Conservation (phyloP, 2,113 vertebrate genomes). For the Conger conger region DNA sequence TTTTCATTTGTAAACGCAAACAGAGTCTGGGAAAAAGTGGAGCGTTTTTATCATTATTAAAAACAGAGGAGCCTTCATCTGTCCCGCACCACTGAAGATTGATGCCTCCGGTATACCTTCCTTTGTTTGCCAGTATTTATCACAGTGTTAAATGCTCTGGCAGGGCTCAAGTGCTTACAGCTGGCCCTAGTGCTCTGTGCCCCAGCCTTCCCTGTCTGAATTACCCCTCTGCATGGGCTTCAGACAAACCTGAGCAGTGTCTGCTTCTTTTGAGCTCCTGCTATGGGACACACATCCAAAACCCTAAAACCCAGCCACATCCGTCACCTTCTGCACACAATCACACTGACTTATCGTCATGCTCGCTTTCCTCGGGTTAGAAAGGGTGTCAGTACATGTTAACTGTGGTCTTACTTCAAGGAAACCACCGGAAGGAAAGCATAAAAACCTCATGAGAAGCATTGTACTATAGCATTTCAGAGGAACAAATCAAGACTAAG, state of each 20-base stretch:
- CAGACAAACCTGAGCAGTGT: not conserved
- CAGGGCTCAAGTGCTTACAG: slow-evolving; percentile 33
- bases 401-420: not conserved
- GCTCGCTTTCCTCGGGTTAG: not conserved
- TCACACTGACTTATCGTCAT: not conserved
- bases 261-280: slow-evolving; percentile 1
- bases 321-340: not conserved
- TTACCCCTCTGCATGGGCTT: slow-evolving; percentile 31
- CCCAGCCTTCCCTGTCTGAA: slow-evolving; percentile 28
- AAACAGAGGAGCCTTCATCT: slow-evolving; percentile 37
- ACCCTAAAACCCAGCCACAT: not conserved
- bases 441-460: too few relatives aligned
- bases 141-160: slow-evolving; percentile 27
- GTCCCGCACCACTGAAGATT: slow-evolving; percentile 33
- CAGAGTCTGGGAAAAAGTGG: not conserved
- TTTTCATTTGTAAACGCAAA: slow-evolving; percentile 7
- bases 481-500: not conserved
- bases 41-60: not conserved
- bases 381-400: not conserved
- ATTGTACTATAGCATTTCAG: not conserved
- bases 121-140: slow-evolving; percentile 39
- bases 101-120: slow-evolving; percentile 40
- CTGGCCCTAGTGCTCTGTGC: slow-evolving; percentile 38
- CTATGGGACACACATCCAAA: too few relatives aligned
- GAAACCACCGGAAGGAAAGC: too few relatives aligned